phyloP scores from a whole-genome alignment of 30 jellyfish, hydroid and myxozoan genomes.

The Phacellophora camtschatica region DNA sequence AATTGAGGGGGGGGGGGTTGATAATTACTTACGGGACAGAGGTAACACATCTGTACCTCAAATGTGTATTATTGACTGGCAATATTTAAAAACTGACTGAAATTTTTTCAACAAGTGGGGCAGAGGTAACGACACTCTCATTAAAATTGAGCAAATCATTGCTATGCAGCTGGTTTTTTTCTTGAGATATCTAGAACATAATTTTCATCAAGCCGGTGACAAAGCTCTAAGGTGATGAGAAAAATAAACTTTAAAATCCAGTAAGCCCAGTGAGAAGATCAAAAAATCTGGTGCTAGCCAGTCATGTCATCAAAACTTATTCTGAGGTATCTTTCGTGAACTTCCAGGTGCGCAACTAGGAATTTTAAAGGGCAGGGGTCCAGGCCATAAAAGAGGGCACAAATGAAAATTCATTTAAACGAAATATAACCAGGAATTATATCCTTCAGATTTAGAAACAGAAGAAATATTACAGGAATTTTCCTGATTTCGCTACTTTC shows the following conservation, averaged over 20 bases:
- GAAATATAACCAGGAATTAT: too few relatives aligned
- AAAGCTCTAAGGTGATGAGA: background rate
- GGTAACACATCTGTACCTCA: background rate
- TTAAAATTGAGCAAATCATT: background rate
- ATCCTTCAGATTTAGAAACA: background rate
- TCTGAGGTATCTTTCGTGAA: background rate
- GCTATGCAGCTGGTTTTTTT: background rate
- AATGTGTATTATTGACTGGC: background rate
- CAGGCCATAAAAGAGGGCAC: background rate
- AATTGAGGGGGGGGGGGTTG: background rate
- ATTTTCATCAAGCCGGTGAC: background rate
- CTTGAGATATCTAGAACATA: background rate
- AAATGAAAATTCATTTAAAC: too few relatives aligned
- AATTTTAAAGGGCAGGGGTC: too few relatives aligned
- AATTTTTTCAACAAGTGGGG: background rate
- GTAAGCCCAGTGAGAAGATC: background rate
- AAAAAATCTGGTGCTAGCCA: background rate
- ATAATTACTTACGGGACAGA: background rate
- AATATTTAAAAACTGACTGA: background rate
- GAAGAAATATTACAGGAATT: too few relatives aligned
- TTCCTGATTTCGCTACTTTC: background rate
- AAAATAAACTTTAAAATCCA: background rate
- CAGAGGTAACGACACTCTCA: background rate
- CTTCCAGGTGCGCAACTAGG: conserved; percentile 36
- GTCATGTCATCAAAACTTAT: background rate